Conservation (phyloP, 1,140 invertebrate species). For the Zaprionus ghesquierei region DNA sequence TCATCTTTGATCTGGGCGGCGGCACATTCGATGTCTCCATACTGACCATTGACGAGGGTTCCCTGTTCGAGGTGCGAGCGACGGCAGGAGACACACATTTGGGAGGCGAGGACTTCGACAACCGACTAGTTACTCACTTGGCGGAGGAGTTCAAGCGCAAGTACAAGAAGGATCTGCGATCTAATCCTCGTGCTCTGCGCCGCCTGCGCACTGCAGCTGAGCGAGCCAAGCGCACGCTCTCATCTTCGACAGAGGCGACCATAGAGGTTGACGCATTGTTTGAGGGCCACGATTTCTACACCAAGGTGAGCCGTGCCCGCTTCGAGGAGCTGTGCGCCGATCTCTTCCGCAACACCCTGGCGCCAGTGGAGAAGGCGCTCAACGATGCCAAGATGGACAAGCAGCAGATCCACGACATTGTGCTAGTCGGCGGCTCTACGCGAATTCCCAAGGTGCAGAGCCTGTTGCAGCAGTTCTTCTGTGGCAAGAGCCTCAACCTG, state of each 20-base stretch:
- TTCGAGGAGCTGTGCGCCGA: slow-evolving; percentile 95
- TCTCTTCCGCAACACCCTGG: slow-evolving; percentile 88
- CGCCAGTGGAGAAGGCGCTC: slow-evolving; percentile 89
- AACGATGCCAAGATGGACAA: slow-evolving; percentile 91
- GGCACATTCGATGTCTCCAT: slow-evolving; percentile 94
- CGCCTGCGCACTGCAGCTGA: slow-evolving; percentile 90
- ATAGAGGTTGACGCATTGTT: slow-evolving; percentile 89
- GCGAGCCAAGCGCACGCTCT: slow-evolving; percentile 87
- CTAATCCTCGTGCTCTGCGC: slow-evolving; percentile 90
- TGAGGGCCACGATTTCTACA: slow-evolving; percentile 92
- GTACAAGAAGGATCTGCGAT: slow-evolving; percentile 90
- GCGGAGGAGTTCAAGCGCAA: slow-evolving; percentile 92
- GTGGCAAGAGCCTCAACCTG: slow-evolving; percentile 87
- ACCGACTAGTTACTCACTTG: slow-evolving; percentile 91
- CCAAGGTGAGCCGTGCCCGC: slow-evolving; percentile 90
- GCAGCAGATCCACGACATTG: slow-evolving; percentile 86
- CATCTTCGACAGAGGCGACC: slow-evolving; percentile 87
- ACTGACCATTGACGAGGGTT: slow-evolving; percentile 92
- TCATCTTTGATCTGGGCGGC: slow-evolving; percentile 90
- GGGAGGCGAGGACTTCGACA: slow-evolving; percentile 91
- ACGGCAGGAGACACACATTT: slow-evolving; percentile 90
- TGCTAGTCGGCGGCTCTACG: slow-evolving; percentile 86
- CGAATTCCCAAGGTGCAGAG: slow-evolving; percentile 87
- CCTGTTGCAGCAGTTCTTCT: slow-evolving; percentile 86
- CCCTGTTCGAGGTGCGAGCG: slow-evolving; percentile 89